Evolutionary conservation across 2,113 vertebrate species (phyloP).

Genomic region (Vimba vimba): DNA sequence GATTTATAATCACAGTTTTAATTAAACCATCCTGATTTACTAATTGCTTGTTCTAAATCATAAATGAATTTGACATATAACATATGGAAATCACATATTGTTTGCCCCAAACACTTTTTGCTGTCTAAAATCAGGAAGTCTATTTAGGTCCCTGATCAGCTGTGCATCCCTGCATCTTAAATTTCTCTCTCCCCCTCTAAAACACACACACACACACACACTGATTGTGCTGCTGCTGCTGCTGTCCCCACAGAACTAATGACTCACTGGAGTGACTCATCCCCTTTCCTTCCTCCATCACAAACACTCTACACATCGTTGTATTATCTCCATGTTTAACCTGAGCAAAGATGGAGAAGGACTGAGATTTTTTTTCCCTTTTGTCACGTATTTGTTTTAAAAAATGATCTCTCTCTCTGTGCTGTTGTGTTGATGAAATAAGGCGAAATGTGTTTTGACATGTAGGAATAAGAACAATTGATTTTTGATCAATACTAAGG

Average conservation of each 20-base stretch:
- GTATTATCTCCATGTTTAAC: slow-evolving; percentile 75
- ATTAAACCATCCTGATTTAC: neutral
- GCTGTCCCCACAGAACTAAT: slow-evolving; percentile 67
- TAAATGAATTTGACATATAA: neutral
- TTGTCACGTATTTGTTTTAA: slow-evolving; percentile 51
- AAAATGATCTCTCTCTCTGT: slow-evolving; percentile 33
- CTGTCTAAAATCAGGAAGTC: slow-evolving; percentile 3
- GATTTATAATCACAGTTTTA: neutral
- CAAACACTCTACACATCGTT: slow-evolving; percentile 67
- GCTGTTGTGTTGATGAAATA: slow-evolving; percentile 6
- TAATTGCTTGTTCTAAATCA: neutral
- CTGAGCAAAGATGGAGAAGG: slow-evolving; percentile 71
- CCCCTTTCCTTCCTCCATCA: slow-evolving; percentile 46
- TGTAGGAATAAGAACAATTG: neutral
- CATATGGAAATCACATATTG: neutral
- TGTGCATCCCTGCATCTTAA: slow-evolving; percentile 14
- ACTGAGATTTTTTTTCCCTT: slow-evolving; percentile 61
- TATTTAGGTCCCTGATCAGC: slow-evolving; percentile 5
- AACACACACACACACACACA: slow-evolving; percentile 46
- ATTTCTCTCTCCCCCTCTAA: neutral
- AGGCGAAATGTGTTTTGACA: neutral
- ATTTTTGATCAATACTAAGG: neutral
- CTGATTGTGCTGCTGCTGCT: slow-evolving; percentile 57
- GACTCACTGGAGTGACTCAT: slow-evolving; percentile 80
- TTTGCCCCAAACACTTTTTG: neutral